These are phyloP conservation scores for Typhlomys cinereus DNA, from an alignment of 2,113 vertebrate species.

Conservation along the genomic window DNA sequence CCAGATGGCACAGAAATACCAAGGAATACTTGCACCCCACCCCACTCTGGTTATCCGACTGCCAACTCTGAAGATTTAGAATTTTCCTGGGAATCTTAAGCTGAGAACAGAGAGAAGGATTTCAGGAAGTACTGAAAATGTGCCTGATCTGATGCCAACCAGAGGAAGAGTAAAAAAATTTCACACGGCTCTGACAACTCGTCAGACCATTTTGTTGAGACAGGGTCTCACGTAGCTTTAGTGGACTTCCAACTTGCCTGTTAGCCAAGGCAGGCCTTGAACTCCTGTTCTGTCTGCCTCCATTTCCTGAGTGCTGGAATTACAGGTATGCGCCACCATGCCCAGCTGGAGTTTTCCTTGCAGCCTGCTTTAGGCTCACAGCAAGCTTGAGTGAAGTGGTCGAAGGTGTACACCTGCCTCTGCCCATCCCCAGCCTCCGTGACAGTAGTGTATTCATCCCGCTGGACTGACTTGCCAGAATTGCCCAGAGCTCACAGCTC, in stretches of 20 bases:
- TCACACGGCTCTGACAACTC: no score
- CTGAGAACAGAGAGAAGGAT: no score
- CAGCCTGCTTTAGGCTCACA: neutral
- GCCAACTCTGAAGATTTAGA: no score
- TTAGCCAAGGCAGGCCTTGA: neutral
- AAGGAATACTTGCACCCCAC: no score
- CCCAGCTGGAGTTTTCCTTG: neutral
- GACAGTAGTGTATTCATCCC: neutral
- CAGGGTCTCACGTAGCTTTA: neutral
- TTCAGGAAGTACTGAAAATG: no score
- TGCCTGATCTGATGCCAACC: no score
- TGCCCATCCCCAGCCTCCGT: neutral
- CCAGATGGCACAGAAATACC: no score
- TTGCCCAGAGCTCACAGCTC: neutral
- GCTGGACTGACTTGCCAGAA: neutral
- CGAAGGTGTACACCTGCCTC: neutral
- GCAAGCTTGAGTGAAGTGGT: neutral
- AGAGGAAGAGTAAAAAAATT: no score
- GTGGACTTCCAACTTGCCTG: neutral
- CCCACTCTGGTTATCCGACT: no score
- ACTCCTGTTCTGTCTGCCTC: neutral
- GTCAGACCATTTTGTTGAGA: no score
- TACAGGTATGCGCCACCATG: neutral
- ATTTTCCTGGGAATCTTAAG: no score
- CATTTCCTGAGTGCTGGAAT: neutral